Evolutionary conservation across 2,888 invertebrate genomes (phyloP), one percentile per base, ranked within the genome.

Genomic region (Sinotaia quadrata): DNA sequence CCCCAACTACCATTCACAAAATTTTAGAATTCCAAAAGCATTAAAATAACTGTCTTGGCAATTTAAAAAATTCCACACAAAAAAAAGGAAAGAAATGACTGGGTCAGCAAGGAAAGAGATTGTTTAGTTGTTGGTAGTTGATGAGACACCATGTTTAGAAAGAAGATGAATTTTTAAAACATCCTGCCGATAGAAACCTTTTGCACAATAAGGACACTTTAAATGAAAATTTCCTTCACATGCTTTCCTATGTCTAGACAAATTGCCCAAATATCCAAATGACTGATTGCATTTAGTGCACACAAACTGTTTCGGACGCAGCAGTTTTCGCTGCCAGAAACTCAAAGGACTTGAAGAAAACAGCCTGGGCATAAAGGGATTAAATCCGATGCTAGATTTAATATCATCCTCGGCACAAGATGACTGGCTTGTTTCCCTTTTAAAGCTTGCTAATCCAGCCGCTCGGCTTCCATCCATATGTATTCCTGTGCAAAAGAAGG

Each of bases 151-250:
- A 58, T 73, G 73, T 41, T 68, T 73, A 47, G 66, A 59, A 24
- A 65, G 54, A 61, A 73, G 47, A 52, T 73, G 73, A 49, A 66
- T 66, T 49, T 73, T 73, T 12, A 73, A 27, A 4, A 70, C 73
- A 68, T 73, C 73, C 52, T 70, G 69, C 21, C 73, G 41, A 34
- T 73, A 73, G 47, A 73, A 73, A 52, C 67, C 70, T 54, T 70
- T 67, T 24, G 69, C 73, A 70, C 73, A 73, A 24, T 60, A 70
- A 33, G 56, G 37, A 63, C 73, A 73, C 37, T 69, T 70, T 12
- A 73, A 59, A 31, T 73, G 67, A 66, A 70, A 73, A 24, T 70
- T 73, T 18, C 73, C 73, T 51, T 73, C 73, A 52, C 73, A 73
- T 8, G 73, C 73, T 52, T 73, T 73, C 44, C 59, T 62, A 34